Base-by-base conservation (phyloP, 2,113 vertebrate genomes). In the Eira barbara region DNA sequence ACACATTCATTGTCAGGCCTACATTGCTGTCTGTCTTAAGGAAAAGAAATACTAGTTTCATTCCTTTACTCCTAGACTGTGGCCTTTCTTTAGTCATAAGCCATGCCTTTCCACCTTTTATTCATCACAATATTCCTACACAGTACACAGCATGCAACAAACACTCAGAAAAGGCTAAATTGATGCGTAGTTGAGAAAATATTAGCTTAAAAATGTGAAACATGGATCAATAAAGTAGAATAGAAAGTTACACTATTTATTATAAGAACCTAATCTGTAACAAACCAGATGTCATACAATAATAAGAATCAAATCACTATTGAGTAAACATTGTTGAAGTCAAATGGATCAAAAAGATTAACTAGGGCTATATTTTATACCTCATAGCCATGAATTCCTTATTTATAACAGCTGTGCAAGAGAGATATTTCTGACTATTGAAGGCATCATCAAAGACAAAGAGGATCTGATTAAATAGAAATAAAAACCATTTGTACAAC, bases 391-490 rank as follows among this genome's bases (percentile, higher is more conserved):
- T 9, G 5, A 52, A 82, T 91, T 86, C 57, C 67, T 95, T 97
- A 94, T 96, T 96, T 96, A 65, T 79, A 93, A 97, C 94, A 93
- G 92, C 96, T 96, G 97, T 78, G n/a, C 74, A 87, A 65, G 89
- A 96, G 76, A 91, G 80, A 74, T 13, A 82, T 90, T 93, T 93
- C 74, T 82, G 81, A 85, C 49, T 97, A 8, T 83, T 94, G 14
- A 95, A 94, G 63, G 59, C 42, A 80, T 89, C 91, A 89, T 97
- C 95, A 96, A 93, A 97, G 94, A 89, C 81, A 80, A 97, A 96
- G 96, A 57, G 36, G 45, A 94, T 91, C 94, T 97, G 96, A 96
- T 98, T 95, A 98, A 96, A 61, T 69, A 92, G 94, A 96, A 97
- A 96, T 96, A 95, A 95, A 97, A 98, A 94, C 71, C 73, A 87